phyloP scores from a whole-genome alignment of 2,113 vertebrate genomes.

The Charina bottae region DNA sequence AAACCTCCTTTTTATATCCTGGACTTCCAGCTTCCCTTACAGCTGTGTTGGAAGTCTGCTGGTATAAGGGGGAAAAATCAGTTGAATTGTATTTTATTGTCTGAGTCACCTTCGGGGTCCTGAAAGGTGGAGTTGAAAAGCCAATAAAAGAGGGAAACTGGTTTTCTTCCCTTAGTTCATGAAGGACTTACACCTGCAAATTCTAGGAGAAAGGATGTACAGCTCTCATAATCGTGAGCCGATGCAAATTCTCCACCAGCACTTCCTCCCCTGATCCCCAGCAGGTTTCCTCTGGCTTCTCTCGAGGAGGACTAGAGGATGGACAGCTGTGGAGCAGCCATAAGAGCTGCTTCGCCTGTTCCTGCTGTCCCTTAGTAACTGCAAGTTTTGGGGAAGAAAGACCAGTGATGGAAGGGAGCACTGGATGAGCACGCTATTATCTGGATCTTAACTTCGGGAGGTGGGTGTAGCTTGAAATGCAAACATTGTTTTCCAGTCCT shows the following conservation, averaged over 20 bases:
- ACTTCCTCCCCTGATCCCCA: neutral
- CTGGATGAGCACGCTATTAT: neutral
- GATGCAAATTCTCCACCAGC: neutral
- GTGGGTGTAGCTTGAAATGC: neutral
- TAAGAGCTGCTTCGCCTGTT: neutral
- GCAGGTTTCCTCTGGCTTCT: neutral
- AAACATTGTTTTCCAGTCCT: too few species aligned
- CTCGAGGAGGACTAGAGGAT: neutral
- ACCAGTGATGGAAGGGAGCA: neutral
- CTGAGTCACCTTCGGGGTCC: neutral
- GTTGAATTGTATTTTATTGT: neutral
- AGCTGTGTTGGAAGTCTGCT: neutral
- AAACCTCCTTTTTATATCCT: neutral
- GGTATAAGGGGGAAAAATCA: neutral
- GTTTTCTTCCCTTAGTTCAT: neutral
- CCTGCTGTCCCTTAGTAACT: neutral
- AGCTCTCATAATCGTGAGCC: neutral
- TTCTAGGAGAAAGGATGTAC: neutral
- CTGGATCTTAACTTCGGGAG: neutral
- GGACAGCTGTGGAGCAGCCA: too few species aligned
- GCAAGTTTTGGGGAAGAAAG: neutral
- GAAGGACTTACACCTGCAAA: neutral
- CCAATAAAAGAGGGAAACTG: neutral
- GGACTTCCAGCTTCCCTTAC: neutral
- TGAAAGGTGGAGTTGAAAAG: neutral